Percentiles rank a stretch among this genome's conserved stretches.
Evolutionary conservation across 2,888 invertebrate genomes (phyloP).

Genomic region (Neocrepidodera transversa): DNA sequence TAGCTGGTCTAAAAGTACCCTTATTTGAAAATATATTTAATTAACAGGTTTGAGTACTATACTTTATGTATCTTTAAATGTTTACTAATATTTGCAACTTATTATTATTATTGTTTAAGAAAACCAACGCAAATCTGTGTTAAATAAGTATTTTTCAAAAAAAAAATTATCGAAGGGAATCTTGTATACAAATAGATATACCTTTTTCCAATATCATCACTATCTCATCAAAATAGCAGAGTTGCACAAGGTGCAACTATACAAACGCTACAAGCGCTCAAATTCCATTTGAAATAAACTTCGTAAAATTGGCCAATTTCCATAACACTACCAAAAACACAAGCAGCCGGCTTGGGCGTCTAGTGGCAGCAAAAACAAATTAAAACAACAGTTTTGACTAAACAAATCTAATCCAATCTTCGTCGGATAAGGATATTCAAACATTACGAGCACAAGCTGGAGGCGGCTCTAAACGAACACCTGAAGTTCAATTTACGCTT

Average conservation of each 20-base stretch:
- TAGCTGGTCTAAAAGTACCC: too few species aligned
- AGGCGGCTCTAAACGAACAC: conserved; percentile 48
- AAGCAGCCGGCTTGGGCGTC: conserved; percentile 14
- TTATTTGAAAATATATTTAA: too few species aligned
- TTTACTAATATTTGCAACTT: too few species aligned
- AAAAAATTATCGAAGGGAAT: too few species aligned
- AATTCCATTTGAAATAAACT: conserved; percentile 17
- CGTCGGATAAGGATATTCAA: conserved; percentile 31
- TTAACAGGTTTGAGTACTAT: too few species aligned
- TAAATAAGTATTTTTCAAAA: too few species aligned
- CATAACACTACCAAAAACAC: conserved; percentile 26
- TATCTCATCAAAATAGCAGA: neutral
- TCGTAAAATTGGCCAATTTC: conserved; percentile 25
- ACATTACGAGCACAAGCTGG: conserved; percentile 25
- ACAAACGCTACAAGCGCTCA: neutral
- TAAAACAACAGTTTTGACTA: conserved; percentile 34
- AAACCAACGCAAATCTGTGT: too few species aligned
- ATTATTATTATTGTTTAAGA: too few species aligned
- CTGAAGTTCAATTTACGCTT: conserved; percentile 56
- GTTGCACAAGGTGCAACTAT: neutral
- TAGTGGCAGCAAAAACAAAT: conserved; percentile 31
- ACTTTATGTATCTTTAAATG: too few species aligned
- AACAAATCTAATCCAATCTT: conserved; percentile 39
- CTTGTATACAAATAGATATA: too few species aligned
- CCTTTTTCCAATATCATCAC: neutral